Evolutionary conservation across 1,140 invertebrate species (phyloP), one percentile per base, ranked within the genome.

Genomic region (Holotrichia oblita): DNA sequence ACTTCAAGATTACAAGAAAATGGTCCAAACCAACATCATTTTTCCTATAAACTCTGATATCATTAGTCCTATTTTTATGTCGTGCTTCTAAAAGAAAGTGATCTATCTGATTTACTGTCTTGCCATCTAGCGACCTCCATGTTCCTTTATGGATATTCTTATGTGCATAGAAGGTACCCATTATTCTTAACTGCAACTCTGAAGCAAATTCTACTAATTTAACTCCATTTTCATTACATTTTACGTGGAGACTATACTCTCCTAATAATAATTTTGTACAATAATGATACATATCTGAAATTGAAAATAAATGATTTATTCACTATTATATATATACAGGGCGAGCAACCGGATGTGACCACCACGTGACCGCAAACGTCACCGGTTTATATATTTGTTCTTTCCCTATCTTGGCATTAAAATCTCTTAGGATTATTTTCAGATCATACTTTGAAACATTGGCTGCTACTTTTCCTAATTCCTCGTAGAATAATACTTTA

Each of bases 341-440:
- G n/a, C n/a, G n/a, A n/a, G n/a, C n/a, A n/a, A n/a, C n/a, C n/a
- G n/a, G n/a, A n/a, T n/a, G n/a, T n/a, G n/a, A n/a, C n/a, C n/a
- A n/a, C n/a, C n/a, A n/a, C n/a, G n/a, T n/a, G n/a, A n/a, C n/a
- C n/a, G n/a, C n/a, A n/a, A n/a, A n/a, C n/a, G n/a, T 69, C 2
- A 69, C 64, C 1, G 17, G 17, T 34, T 20, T 69, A 69, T 69
- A 27, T 69, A 22, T 27, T 69, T 69, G 64, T 27, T 69, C 64
- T 34, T 40, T 0, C 27, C 73, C 40, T 12, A n/a, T 34, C n/a
- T 41, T 74, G 14, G 73, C 73, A n/a, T 3, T 74, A 41, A 40
- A 74, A 41, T 34, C 73, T 14, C 73, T 22, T 41, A 74, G 34
- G n/a, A 74, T 34, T 24, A 74, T 74, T 74, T 74, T 74, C n/a